phyloP scores from a whole-genome alignment of 2,113 vertebrate genomes.

The Sakesphorus luctuosus region DNA sequence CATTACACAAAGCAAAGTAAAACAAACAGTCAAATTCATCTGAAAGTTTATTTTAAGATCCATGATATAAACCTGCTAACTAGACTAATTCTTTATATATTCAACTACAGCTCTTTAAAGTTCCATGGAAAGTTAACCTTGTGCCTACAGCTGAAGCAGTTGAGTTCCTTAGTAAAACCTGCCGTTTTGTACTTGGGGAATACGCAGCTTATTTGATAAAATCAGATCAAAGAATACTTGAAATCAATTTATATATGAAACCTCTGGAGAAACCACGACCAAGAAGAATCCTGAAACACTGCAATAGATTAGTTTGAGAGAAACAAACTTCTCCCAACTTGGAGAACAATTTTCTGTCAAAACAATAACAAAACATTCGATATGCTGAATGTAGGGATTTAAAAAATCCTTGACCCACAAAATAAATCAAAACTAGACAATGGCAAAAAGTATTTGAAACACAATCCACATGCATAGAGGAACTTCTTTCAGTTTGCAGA shows the following conservation, averaged over 20 bases:
- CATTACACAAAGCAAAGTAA: not conserved
- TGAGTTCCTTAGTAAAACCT: not conserved
- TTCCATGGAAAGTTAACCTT: not conserved
- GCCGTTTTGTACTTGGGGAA: not conserved
- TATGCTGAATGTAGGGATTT: not conserved
- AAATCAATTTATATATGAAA: conserved; percentile 58
- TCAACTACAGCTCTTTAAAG: not conserved
- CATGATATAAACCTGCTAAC: not conserved
- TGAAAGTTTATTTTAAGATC: not conserved
- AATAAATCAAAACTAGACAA: not conserved
- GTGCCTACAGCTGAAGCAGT: not conserved
- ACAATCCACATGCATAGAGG: not conserved
- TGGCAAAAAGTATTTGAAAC: not conserved
- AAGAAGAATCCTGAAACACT: conserved; percentile 72
- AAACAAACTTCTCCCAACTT: conserved; percentile 65
- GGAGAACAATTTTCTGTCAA: conserved; percentile 26
- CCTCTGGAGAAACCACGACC: conserved; percentile 69
- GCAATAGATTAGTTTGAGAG: conserved; percentile 65
- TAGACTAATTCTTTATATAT: not conserved
- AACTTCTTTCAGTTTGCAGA: not conserved
- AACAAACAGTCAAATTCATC: not conserved
- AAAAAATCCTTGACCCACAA: not conserved
- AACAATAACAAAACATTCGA: not conserved
- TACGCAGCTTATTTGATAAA: not conserved
- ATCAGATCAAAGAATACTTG: not conserved